A percentile compares a stretch with the other conserved stretches of the same genome.
Conservation (phyloP, 2,113 vertebrate genomes). For the Scomber colias region DNA sequence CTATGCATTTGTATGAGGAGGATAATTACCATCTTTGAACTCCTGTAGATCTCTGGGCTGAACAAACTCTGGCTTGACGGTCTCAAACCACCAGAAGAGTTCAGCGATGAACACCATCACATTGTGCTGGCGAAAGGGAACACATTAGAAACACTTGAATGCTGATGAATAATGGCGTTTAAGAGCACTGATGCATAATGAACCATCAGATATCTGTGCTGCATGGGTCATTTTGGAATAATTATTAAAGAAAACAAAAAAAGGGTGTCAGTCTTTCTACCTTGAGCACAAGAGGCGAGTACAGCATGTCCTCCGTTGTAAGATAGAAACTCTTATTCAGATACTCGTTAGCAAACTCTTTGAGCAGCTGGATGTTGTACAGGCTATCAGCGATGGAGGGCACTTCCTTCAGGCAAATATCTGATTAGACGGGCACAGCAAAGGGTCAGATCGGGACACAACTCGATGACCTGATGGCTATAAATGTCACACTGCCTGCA, state of each 20-base stretch:
- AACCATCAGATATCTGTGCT: not conserved
- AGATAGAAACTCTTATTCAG: conserved; percentile 95
- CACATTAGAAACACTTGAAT: not conserved
- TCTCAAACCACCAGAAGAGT: conserved; percentile 99
- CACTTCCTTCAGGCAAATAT: conserved; percentile 96
- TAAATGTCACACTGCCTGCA: conserved; percentile 63
- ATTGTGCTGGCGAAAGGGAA: conserved; percentile 68
- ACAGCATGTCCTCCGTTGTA: conserved; percentile 94
- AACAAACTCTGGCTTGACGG: conserved; percentile 95
- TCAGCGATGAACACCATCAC: conserved; percentile 95
- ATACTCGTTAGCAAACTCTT: conserved; percentile 92
- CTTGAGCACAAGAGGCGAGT: conserved; percentile 94
- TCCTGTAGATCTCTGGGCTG: conserved; percentile 94
- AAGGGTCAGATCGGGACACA: conserved; percentile 42
- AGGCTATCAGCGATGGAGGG: conserved; percentile 94
- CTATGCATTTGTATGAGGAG: no score
- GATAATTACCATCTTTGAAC: conserved; percentile 87
- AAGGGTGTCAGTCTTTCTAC: conserved; percentile 70
- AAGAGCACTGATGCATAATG: not conserved
- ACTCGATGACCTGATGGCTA: conserved; percentile 52
- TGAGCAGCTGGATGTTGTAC: conserved; percentile 94
- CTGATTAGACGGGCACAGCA: conserved; percentile 77
- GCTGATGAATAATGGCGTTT: no score
- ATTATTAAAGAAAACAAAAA: not conserved
- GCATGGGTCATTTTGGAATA: not conserved